Base-by-base conservation (phyloP, 2,888 invertebrate species). In the Drosophila birchii region DNA sequence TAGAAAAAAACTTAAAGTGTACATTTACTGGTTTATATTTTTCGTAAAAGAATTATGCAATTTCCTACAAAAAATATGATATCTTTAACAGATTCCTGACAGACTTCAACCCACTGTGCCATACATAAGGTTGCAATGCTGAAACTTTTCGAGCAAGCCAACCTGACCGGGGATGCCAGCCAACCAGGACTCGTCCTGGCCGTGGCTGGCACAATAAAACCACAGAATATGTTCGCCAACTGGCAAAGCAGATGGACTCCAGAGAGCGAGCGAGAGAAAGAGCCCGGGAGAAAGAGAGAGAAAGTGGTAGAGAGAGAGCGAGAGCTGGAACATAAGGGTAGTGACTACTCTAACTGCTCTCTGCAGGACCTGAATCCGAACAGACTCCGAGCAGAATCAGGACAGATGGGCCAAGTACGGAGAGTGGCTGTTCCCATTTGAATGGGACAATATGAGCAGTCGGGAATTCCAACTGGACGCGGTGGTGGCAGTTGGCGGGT, bases 191-290 rank as follows among this genome's bases (percentile, higher is more conserved):
- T 78, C 79, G 76, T 55, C 60, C 74, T 78, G 73, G 75, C 76
- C 83, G 70, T 76, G 70, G 58, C 54, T 43, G 63, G 69, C 57
- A 84, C 88, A 91, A 91, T 90, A 90, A 91, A 91, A 91, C 89
- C 86, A 86, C 89, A 92, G 90, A 92, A 92, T 92, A 92, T 92
- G 92, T 92, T 73, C 91, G 90, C 87, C 86, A 91, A 91, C 91
- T 91, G 90, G 84, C 88, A 91, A 91, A 92, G 88, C 92, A 92
- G 92, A 92, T 92, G 79, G 76, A 18, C 57, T 70, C 34, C 62
- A 53, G 45, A 68, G 51, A 58, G 58, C 29, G 41, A 16, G 44
- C 23, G 54, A 56, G 54, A 56, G 51, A 71, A 61, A 72, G 69
- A 63, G 43, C 20, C 44, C 62, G 49, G 55, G 18, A 39, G 66